Evolutionary conservation across 2,113 vertebrate genomes (phyloP), one percentile per base, ranked within the genome.

Genomic region (Pelobates fuscus): DNA sequence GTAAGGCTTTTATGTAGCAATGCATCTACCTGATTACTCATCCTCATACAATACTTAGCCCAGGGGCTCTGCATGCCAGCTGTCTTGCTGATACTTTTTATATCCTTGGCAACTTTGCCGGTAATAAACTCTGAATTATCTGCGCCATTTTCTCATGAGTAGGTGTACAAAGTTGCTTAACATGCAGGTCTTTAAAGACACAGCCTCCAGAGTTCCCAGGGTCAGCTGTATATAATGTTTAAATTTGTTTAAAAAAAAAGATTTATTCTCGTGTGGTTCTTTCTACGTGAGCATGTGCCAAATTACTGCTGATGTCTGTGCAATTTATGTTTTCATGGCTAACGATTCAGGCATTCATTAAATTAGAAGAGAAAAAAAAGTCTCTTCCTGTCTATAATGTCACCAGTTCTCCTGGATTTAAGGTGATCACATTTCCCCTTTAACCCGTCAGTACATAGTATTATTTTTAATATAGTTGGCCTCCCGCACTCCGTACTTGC

Each of bases 41-140:
- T 49, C 69, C 5, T 15, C 54, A 44, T 20, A 43, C 17, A 15
- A 59, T 26, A 59, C 26, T 14, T 30, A 27, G 69, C 57, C 68
- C 58, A 17, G 58, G 8, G 58, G 69, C 54, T 46, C 12, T 15
- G 37, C 8, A 24, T 27, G 18, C 58, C 69, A 62, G 58, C 69
- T 71, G 57, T 25, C 63, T 26, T 18, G 20, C 52, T 21, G 24
- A 25, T 71, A 6, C 18, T 46, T 27, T 62, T 62, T 30, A 26
- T 58, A 43, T 58, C 21, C 17, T 59, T 23, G 14, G 26, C 30
- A 24, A 32, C 49, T 24, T 41, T 57, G 30, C 52, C 41, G 15
- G 46, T 57, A 57, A 69, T 37, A 57, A 57, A 12, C 17, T 37
- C 27, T 18, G 52, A 17, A 4, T 17, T 14, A 55, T 20, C 52